Conservation (phyloP, 2,113 vertebrate genomes). For the Pavo muticus region DNA sequence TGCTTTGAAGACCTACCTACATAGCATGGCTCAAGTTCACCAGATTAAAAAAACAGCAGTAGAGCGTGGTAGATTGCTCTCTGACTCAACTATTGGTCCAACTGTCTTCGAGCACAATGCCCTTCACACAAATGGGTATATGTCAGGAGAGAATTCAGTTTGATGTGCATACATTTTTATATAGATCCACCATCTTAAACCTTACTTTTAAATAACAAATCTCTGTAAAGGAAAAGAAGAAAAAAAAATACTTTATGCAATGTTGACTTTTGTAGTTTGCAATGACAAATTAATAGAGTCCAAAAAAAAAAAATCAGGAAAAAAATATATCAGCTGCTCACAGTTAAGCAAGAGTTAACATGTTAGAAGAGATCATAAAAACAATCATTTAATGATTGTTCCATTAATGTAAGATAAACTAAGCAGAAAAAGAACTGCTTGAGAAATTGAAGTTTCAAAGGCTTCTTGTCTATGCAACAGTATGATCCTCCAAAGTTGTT, state of each 20-base stretch:
- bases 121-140: not conserved
- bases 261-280: not conserved
- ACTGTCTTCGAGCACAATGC: not conserved
- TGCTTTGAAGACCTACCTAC: not conserved
- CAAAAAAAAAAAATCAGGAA: not conserved
- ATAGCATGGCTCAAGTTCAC: not conserved
- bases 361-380: not conserved
- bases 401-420: not conserved
- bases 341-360: not conserved
- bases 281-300: not conserved
- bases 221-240: not conserved
- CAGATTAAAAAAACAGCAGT: not conserved
- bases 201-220: not conserved
- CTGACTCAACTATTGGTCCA: not conserved
- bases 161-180: not conserved
- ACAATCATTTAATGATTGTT: not conserved
- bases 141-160: not conserved
- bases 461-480: not conserved
- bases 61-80: not conserved
- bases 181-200: not conserved
- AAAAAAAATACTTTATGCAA: not conserved
- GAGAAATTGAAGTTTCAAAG: not conserved
- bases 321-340: not conserved
- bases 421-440: not conserved
- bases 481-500: not conserved